Evolutionary conservation across 2,113 vertebrate genomes (phyloP).

Genomic region (Cervus canadensis): DNA sequence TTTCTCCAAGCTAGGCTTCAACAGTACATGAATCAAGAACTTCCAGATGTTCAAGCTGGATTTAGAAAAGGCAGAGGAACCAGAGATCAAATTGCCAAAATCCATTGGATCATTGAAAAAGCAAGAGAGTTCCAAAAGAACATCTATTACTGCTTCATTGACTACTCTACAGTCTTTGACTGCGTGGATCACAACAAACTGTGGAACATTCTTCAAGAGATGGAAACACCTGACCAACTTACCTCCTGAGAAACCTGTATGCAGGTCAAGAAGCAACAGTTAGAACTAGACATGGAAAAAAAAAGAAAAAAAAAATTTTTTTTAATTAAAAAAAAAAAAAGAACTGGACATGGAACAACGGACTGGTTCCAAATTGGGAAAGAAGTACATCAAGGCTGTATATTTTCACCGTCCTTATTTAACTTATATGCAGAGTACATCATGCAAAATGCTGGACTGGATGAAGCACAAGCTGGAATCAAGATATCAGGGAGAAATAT

Average conservation of each 20-base stretch:
- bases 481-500: background rate
- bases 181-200: background rate
- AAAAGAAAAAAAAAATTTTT: too few species aligned
- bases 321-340: too few species aligned
- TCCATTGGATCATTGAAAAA: background rate
- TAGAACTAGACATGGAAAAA: background rate
- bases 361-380: background rate
- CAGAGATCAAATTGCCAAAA: background rate
- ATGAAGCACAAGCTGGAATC: background rate
- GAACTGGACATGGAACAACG: background rate
- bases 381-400: background rate
- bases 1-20: background rate
- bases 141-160: background rate
- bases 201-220: background rate
- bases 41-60: background rate
- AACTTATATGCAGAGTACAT: background rate
- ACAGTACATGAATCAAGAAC: background rate
- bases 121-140: background rate
- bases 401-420: background rate
- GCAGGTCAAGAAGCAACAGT: background rate
- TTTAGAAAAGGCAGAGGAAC: background rate
- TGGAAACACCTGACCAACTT: background rate
- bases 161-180: background rate
- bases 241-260: background rate
- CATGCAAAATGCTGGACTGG: background rate